These are phyloP conservation scores for Emesis russula DNA, from an alignment of 2,888 invertebrate species.

Conservation along the genomic window DNA sequence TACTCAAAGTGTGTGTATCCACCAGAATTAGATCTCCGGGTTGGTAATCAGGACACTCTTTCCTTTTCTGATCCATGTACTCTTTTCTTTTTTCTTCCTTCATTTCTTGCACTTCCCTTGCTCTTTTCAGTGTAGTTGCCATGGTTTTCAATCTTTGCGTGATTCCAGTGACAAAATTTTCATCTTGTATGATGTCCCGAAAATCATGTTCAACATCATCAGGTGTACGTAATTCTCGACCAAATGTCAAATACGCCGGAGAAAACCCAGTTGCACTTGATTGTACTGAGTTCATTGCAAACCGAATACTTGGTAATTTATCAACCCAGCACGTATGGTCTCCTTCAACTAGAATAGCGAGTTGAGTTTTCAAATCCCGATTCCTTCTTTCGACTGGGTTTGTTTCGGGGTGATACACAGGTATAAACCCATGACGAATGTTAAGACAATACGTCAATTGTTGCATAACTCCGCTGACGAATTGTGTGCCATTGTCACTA, in stretches of 20 bases:
- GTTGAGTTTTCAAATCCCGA: slow-evolving; percentile 78
- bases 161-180: neutral
- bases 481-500: slow-evolving; percentile 78
- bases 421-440: slow-evolving; percentile 85
- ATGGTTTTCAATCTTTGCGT: slow-evolving; percentile 38
- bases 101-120: slow-evolving; percentile 52
- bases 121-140: slow-evolving; percentile 41
- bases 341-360: slow-evolving; percentile 34
- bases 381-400: slow-evolving; percentile 77
- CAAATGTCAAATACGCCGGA: slow-evolving; percentile 8
- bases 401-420: slow-evolving; percentile 68
- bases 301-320: neutral
- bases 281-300: neutral
- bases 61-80: slow-evolving; percentile 30
- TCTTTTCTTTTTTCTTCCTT: slow-evolving; percentile 57
- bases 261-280: neutral
- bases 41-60: neutral
- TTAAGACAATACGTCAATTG: slow-evolving; percentile 80
- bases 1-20: slow-evolving; percentile 55
- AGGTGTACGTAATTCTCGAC: neutral
- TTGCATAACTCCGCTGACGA: slow-evolving; percentile 75
- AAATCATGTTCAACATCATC: neutral
- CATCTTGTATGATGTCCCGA: neutral
- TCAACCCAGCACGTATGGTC: neutral
- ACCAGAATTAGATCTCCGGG: slow-evolving; percentile 33